Conservation (phyloP, 2,888 invertebrate species). For the Catocala sponsa region DNA sequence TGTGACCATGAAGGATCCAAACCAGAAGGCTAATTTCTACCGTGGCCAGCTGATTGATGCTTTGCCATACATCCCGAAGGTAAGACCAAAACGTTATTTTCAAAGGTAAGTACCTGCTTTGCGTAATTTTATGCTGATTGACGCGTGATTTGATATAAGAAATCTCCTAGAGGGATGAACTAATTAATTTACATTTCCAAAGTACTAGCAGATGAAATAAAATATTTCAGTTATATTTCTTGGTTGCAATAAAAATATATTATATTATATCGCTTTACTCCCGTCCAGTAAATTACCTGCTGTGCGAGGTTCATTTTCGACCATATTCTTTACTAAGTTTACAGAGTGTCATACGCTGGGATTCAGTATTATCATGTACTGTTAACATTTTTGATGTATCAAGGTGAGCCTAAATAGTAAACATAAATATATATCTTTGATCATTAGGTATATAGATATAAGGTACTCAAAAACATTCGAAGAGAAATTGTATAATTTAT, state of each 20-base stretch:
- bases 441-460: no score
- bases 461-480: no score
- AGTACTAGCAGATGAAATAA: no score
- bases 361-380: no score
- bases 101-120: slow-evolving; percentile 7
- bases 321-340: slow-evolving; percentile 1
- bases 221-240: no score
- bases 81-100: slow-evolving; percentile 75
- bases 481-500: no score
- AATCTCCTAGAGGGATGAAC: background rate
- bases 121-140: slow-evolving; percentile 2
- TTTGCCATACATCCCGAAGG: slow-evolving; percentile 96
- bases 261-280: background rate
- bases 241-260: no score
- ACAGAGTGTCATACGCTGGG: background rate
- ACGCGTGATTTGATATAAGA: background rate
- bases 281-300: background rate
- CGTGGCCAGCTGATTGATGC: slow-evolving; percentile 95
- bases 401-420: no score
- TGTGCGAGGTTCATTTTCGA: background rate
- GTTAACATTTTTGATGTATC: no score
- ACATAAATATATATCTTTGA: no score
- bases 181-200: no score
- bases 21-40: slow-evolving; percentile 96
- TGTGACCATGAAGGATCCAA: slow-evolving; percentile 96